phyloP scores from a whole-genome alignment of 2,888 invertebrate species.

The Pandemis corylana region DNA sequence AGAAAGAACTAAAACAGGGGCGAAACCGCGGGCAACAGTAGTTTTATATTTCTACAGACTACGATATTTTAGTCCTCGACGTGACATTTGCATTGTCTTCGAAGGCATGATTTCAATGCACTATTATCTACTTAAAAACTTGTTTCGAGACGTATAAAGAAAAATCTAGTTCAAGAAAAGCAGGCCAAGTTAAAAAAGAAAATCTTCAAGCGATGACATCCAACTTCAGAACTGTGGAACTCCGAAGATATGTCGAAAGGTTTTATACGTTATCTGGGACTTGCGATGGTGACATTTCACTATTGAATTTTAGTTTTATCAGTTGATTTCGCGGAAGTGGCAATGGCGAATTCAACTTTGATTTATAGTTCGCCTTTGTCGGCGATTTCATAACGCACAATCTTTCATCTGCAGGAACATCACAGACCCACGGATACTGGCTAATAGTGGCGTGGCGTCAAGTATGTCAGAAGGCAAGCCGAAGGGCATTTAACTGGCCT shows the following conservation, averaged over 20 bases:
- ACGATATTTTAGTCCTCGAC: not conserved
- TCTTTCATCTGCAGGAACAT: too few relatives aligned
- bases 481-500: too few relatives aligned
- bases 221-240: not conserved
- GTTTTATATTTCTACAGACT: too few relatives aligned
- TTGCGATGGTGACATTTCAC: not conserved
- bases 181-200: not conserved
- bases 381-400: too few relatives aligned
- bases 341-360: too few relatives aligned
- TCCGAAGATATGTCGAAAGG: not conserved
- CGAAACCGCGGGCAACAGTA: too few relatives aligned
- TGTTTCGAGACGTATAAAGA: slow-evolving; percentile 7
- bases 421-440: too few relatives aligned
- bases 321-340: not conserved
- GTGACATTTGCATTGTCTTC: not conserved
- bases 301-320: not conserved
- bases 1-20: too few relatives aligned
- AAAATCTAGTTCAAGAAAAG: not conserved
- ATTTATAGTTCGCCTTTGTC: too few relatives aligned
- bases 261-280: not conserved
- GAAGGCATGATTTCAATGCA: not conserved
- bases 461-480: too few relatives aligned
- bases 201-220: slow-evolving; percentile 5
- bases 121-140: not conserved
- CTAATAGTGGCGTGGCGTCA: too few relatives aligned